Evolutionary conservation across 1,140 invertebrate genomes (phyloP), one percentile per base, ranked within the genome.

Genomic region (Hydropsyche tenuis): DNA sequence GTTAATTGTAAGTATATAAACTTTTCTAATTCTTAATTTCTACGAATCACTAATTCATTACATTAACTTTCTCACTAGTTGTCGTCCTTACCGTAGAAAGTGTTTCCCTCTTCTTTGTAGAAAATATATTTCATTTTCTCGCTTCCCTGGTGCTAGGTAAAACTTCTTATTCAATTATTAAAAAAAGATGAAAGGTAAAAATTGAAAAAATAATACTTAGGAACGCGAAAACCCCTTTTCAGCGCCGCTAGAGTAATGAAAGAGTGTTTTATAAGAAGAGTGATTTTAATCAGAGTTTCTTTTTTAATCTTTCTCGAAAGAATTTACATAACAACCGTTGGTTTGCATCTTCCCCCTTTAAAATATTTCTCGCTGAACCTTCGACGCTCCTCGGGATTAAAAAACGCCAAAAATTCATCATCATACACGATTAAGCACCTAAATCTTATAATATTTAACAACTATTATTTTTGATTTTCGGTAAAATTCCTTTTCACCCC

Each of bases 1-100:
- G 89, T 96, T 76, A 94, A 95, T 84, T 87, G 94, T 96, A 86
- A 94, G 94, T 93, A 78, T n/a, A n/a, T n/a, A n/a, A n/a, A n/a
- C n/a, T n/a, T 37, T 37, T 37, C 30, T 9, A 4, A 37, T 37
- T 37, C 9, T 37, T 37, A 37, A 37, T 37, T 37, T 4, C 9
- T 37, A 4, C 9, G 3, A 37, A 4, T 37, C 30, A 37, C 3
- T 37, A 4, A 37, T 3, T 37, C 30, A 4, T 37, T 4, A 37
- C 3, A 37, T 37, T 37, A 37, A 37, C n/a, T n/a, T n/a, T n/a
- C n/a, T n/a, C n/a, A n/a, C n/a, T n/a, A n/a, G n/a, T n/a, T n/a
- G n/a, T n/a, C n/a, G n/a, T n/a, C n/a, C n/a, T n/a, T n/a, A n/a
- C n/a, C n/a, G n/a, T n/a, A n/a, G n/a, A n/a, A n/a, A n/a, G n/a